Base-by-base conservation (phyloP, 2,797 vertebrate genomes). In the Sitta carolinensis region DNA sequence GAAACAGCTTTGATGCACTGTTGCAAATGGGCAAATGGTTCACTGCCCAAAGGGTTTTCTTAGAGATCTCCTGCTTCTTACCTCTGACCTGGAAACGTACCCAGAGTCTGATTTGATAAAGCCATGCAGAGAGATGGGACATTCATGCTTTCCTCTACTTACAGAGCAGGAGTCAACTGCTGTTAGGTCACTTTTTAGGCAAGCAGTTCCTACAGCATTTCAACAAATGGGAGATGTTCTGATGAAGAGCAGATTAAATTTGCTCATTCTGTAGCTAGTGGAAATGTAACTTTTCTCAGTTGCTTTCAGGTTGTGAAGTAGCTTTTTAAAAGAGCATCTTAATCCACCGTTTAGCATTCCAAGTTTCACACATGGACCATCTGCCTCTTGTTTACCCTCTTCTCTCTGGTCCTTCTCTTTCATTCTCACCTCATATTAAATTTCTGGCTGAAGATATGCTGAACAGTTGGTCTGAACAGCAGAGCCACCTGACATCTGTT, bases 361-460 rank as follows among this genome's bases (percentile, higher is more conserved):
- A 80, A 51, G 27, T 83, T 93, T 87, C 87, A 86, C 62, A 86
- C 91, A 76, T 47, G 34, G 73, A 90, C 95, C 91, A 91, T 90
- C 92, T 94, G 95, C 77, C 87, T 95, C 54, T 77, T 95, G 89
- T 93, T 96, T 92, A 89, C 70, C 23, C 58, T 86, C 25, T 72
- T 92, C 48, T 83, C 38, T 81, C 48, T 86, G 85, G 91, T 87
- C 83, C 67, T 91, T 95, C 63, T 88, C 66, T 81, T 89, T 82
- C 36, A 52, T 95, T 95, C 84, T 95, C 87, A 93, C 82, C 79
- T 96, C 91, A 55, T 75, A 86, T 84, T 92, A 93, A 84, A 96
- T 96, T 94, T 95, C 77, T 96, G 94, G 95, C 95, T 88, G 74
- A 92, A 90, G 77, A 94, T 67, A 67, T 3, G 25, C 72, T 92